Conservation (phyloP, 2,113 vertebrate species). For the Isichthys henryi region DNA sequence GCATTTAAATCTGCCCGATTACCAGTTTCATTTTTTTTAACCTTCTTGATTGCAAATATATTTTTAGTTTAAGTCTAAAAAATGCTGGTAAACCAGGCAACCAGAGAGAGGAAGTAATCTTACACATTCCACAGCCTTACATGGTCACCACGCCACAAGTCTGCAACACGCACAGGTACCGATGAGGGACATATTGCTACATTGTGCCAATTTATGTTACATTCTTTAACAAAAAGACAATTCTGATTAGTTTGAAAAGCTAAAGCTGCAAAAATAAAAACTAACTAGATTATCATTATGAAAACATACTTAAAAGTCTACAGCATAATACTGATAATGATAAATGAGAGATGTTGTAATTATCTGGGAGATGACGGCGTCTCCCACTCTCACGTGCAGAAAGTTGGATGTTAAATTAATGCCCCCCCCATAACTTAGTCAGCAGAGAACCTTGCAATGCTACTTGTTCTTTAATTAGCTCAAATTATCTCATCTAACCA, state of each 20-base stretch:
- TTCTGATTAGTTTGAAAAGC: background rate
- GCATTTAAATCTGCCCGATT: background rate
- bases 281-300: background rate
- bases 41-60: background rate
- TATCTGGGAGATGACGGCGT: background rate
- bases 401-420: background rate
- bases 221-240: background rate
- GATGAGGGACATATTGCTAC: background rate
- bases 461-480: constrained; percentile 6
- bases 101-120: background rate
- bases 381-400: background rate
- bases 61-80: background rate
- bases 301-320: background rate
- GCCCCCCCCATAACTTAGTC: background rate
- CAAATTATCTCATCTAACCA: background rate
- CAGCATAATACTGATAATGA: background rate
- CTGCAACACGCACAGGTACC: background rate
- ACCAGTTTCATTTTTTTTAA: background rate
- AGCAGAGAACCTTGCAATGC: constrained; percentile 8
- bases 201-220: background rate
- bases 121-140: too few species aligned
- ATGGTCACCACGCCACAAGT: background rate
- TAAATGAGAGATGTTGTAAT: background rate
- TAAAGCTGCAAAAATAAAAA: background rate
- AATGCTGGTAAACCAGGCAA: background rate